These are phyloP conservation scores for Schizotus pectinicornis DNA, from an alignment of 2,888 invertebrate genomes.

Conservation along the genomic window DNA sequence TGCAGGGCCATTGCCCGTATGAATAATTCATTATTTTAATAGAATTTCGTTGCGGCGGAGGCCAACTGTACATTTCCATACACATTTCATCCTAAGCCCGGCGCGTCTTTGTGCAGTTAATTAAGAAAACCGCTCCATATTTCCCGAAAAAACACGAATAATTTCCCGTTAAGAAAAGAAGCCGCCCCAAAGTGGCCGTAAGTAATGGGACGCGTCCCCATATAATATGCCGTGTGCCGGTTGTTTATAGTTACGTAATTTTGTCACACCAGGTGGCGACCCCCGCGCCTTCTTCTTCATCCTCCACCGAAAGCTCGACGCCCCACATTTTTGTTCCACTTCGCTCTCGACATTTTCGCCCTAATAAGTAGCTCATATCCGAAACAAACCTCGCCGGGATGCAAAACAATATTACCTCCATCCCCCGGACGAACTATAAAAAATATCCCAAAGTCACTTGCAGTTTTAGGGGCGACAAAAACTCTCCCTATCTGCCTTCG, in stretches of 20 bases:
- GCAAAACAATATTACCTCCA: too few relatives aligned
- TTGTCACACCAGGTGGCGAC: conserved; percentile 27
- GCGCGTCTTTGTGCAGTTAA: conserved; percentile 10
- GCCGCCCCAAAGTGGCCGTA: conserved; percentile 10
- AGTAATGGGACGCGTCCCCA: conserved; percentile 18
- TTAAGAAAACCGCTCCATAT: conserved; percentile 27
- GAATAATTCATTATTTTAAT: conserved; percentile 14
- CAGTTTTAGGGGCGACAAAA: too few relatives aligned
- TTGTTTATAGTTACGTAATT: conserved; percentile 34
- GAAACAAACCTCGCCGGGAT: too few relatives aligned
- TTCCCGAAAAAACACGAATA: conserved; percentile 23
- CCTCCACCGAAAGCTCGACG: conserved; percentile 4
- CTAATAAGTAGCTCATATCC: background rate
- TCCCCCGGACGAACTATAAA: too few relatives aligned
- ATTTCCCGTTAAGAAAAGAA: conserved; percentile 19
- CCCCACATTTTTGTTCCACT: conserved; percentile 9
- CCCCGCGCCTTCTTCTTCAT: conserved; percentile 17
- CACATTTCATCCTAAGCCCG: conserved; percentile 8
- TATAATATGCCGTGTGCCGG: conserved; percentile 22
- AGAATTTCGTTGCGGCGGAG: conserved; percentile 9
- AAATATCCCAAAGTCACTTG: too few relatives aligned
- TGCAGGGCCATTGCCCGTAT: background rate
- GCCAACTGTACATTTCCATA: conserved; percentile 10
- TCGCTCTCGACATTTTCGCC: background rate
- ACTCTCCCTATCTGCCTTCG: too few relatives aligned